Evolutionary conservation across 2,888 invertebrate genomes (phyloP), one percentile per base, ranked within the genome.

Genomic region (Ptychoptera contaminata): DNA sequence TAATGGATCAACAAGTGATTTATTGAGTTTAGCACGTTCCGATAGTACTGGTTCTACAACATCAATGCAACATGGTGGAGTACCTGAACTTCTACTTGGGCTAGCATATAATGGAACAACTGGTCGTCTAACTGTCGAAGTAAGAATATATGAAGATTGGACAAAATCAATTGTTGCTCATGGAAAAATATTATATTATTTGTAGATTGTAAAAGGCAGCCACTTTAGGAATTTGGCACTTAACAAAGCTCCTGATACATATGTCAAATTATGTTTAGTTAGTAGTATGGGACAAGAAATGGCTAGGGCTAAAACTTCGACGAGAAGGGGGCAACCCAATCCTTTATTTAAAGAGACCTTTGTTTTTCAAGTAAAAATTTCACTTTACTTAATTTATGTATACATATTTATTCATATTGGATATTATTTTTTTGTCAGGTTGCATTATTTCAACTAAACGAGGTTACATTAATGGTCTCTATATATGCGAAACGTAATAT

Each of bases 261-360:
- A 92, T 65, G 92, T 93, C 41, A 93, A 93, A 67, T 67, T 94
- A 53, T 82, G 86, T 54, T 74, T 94, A 59, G 83, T 92, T 56
- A 90, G 90, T 62, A 90, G 90, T 54, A 85, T 85, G 53, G 91
- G 93, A 14, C 86, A 90, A 68, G 92, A 93, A 68, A 81, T 94
- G 69, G 86, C 87, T 0, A 78, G 88, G 51, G 85, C 88, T 61
- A 94, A 94, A 70, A 92, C 93, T 34, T 88, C 90, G 44, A 81
- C 92, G 11, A 72, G 90, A 51, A 76, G 93, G 42, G 90, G 91
- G 10, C 92, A 93, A 67, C 92, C 93, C 40, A 93, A 93, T 73
- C 93, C 93, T 35, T 75, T 93, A 10, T 94, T 90, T 64, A 93
- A 93, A 65, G 93, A 94, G 67, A 87, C 90, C 3, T 94, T 94